Conservation (phyloP, 2,888 invertebrate species). For the Masnerella sp. region DNA sequence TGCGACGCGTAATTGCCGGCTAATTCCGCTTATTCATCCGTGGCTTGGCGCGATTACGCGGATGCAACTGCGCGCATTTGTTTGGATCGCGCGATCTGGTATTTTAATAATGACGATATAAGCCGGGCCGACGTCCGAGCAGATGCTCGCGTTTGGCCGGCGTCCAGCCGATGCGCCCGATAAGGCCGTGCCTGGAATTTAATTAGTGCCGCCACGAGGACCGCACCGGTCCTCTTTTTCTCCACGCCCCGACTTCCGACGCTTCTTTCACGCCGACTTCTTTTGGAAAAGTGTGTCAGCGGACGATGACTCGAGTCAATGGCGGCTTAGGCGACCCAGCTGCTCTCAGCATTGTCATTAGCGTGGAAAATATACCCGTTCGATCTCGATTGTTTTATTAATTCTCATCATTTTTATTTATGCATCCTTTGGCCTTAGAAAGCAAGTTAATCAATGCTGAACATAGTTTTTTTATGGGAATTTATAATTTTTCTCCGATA, state of each 20-base stretch:
- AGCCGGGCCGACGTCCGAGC: constrained; percentile 24
- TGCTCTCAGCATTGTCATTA: too few species aligned
- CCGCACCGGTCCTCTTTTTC: constrained; percentile 22
- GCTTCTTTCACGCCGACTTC: constrained; percentile 24
- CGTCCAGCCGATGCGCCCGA: constrained; percentile 62
- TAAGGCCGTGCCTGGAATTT: constrained; percentile 63
- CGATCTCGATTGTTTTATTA: too few species aligned
- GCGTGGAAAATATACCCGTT: too few species aligned
- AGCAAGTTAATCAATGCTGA: too few species aligned
- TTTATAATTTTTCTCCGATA: too few species aligned
- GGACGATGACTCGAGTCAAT: constrained; percentile 23
- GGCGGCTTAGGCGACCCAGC: constrained; percentile 3
- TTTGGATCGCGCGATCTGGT: constrained; percentile 27
- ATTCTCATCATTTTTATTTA: too few species aligned
- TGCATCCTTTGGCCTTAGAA: too few species aligned
- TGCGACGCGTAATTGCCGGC: constrained; percentile 30
- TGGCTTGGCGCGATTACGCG: constrained; percentile 31
- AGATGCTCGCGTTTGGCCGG: constrained; percentile 55
- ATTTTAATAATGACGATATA: constrained; percentile 41
- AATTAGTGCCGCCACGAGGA: constrained; percentile 62
- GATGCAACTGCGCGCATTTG: constrained; percentile 33
- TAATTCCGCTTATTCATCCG: constrained; percentile 40
- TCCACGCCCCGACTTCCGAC: constrained; percentile 7
- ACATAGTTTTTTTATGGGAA: too few species aligned
- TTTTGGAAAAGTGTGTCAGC: constrained; percentile 37